Evolutionary conservation across 2,888 invertebrate genomes (phyloP).

Genomic region (Antheraea assamensis): DNA sequence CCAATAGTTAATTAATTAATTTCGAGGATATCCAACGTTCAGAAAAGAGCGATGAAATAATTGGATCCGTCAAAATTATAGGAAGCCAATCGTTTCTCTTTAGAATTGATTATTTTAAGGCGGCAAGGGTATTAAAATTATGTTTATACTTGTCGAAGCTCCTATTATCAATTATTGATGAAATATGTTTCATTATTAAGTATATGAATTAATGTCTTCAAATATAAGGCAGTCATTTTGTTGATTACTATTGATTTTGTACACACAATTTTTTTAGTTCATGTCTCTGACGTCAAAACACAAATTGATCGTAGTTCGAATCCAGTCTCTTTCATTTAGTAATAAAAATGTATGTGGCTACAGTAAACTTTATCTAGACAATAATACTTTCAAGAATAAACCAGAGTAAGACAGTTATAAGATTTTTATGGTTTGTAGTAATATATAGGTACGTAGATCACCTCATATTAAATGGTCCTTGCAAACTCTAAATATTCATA

Average conservation of each 20-base stretch:
- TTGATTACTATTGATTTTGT: background rate
- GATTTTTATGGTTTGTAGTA: too few species aligned
- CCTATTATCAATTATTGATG: background rate
- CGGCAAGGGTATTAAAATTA: constrained; percentile 49
- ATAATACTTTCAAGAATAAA: too few species aligned
- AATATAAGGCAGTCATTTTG: background rate
- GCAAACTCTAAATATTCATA: too few species aligned
- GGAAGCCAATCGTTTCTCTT: constrained; percentile 63
- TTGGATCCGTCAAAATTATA: constrained; percentile 74
- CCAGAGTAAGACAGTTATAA: too few species aligned
- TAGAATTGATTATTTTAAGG: constrained; percentile 62
- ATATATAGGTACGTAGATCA: too few species aligned
- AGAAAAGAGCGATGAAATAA: constrained; percentile 68
- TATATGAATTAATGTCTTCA: background rate
- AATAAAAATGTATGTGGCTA: background rate
- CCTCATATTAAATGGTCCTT: too few species aligned
- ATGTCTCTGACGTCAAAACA: background rate
- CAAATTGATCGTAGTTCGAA: background rate
- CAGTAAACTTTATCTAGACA: too few species aligned
- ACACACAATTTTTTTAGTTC: too few species aligned
- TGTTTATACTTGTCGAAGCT: constrained; percentile 35
- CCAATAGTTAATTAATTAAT: constrained; percentile 77
- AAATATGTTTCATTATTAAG: background rate
- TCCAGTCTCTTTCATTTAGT: background rate
- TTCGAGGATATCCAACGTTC: constrained; percentile 59